Evolutionary conservation across 2,888 invertebrate genomes (phyloP), one percentile per base, ranked within the genome.

Genomic region (Sicus ferrugineus): DNA sequence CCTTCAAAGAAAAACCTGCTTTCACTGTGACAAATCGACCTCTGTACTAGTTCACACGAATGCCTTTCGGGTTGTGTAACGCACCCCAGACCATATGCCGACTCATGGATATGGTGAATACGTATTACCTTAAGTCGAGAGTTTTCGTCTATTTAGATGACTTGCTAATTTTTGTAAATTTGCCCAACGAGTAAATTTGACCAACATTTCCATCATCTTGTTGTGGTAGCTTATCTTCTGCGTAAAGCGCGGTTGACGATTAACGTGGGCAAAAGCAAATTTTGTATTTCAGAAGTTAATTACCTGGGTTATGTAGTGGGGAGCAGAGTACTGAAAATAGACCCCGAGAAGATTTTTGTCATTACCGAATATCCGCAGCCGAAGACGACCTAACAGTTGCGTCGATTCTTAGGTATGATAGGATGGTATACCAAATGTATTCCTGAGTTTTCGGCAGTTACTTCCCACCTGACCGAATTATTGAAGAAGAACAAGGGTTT

Each of bases 21-120:
- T 72, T 72, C 30, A 70, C 68, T 3, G 58, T 72, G 5, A 68
- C 67, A 26, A 67, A 67, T 16, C 38, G 72, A 26, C 71, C 73
- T 1, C 59, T 74, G 3, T 73, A 74, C 54, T 73, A 73, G 34
- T 72, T 73, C 72, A 73, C 48, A n/a, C n/a, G n/a, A n/a, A n/a
- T n/a, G n/a, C n/a, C n/a, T n/a, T n/a, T n/a, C n/a, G n/a, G n/a
- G n/a, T n/a, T n/a, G 74, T 67, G 11, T 34, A 65, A 65, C 26
- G 64, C 64, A 5, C 66, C 71, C 2, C 69, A 68, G 19, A 68
- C 67, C 9, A 68, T 71, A 66, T 73, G 70, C 28, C 31, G 70
- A 3, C 64, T 74, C 14, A 74, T 74, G 70, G 73, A 73, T 50
- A 62, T 69, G 42, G 68, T 72, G 11, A 69, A 72, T 28, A 70